Conservation (phyloP, 2,113 vertebrate genomes). For the Pterophyllum scalare region DNA sequence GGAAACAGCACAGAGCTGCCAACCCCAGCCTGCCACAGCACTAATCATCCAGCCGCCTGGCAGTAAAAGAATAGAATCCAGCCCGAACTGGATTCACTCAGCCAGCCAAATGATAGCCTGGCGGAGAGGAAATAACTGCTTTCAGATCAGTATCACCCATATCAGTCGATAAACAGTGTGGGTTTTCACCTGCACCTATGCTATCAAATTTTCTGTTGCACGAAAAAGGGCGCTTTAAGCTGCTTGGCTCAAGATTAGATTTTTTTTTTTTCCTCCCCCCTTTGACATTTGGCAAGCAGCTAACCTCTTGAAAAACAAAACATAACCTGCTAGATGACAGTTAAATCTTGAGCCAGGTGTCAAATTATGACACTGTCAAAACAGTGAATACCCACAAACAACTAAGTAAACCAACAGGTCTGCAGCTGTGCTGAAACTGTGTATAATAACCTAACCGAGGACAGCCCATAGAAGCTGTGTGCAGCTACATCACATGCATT, state of each 20-base stretch:
- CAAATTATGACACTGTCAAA: constrained; percentile 37
- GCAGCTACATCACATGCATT: neutral
- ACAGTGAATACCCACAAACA: neutral
- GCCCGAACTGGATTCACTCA: constrained; percentile 52
- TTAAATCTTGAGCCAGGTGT: constrained; percentile 27
- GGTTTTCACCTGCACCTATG: constrained; percentile 57
- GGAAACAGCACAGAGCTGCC: constrained; percentile 45
- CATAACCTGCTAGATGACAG: constrained; percentile 41
- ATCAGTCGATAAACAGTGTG: constrained; percentile 62
- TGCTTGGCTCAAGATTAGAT: constrained; percentile 28
- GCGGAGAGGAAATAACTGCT: constrained; percentile 67
- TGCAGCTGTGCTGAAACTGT: neutral
- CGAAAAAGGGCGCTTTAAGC: constrained; percentile 50
- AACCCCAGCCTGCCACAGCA: constrained; percentile 41
- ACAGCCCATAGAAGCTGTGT: neutral
- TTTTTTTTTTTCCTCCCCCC: constrained; percentile 17
- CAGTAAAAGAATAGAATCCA: constrained; percentile 67
- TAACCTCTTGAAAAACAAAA: constrained; percentile 51
- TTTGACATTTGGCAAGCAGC: constrained; percentile 29
- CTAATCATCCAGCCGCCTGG: constrained; percentile 65
- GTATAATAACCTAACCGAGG: neutral
- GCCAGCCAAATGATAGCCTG: constrained; percentile 65
- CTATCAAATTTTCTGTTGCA: constrained; percentile 41
- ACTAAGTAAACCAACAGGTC: neutral
- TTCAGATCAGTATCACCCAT: constrained; percentile 74